Conservation (phyloP, 2,888 invertebrate species). For the Anarsia innoxiella region DNA sequence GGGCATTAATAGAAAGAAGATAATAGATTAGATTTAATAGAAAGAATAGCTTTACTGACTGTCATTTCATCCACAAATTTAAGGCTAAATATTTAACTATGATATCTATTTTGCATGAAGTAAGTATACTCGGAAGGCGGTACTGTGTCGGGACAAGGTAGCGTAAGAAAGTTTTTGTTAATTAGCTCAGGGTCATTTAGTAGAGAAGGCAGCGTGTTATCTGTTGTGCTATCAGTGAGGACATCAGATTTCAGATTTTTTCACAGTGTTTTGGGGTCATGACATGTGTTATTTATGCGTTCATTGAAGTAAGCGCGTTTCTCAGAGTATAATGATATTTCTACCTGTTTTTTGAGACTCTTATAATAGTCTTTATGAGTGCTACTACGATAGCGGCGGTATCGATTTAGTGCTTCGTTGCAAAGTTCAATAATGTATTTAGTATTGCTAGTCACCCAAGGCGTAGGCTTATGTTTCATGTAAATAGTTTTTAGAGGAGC, state of each 20-base stretch:
- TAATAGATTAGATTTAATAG: constrained; percentile 15
- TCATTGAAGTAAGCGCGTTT: neutral
- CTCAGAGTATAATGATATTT: neutral
- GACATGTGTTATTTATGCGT: neutral
- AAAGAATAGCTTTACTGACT: neutral
- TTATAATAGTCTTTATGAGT: neutral
- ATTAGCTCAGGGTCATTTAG: constrained; percentile 1
- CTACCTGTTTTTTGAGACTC: neutral
- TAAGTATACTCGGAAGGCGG: neutral
- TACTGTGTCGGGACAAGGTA: neutral
- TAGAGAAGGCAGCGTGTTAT: neutral
- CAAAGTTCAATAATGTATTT: neutral
- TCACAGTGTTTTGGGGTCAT: neutral
- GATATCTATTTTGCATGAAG: neutral
- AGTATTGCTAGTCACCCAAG: constrained; percentile 2
- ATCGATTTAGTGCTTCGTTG: neutral
- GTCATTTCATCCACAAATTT: neutral
- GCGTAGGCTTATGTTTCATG: neutral
- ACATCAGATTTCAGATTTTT: constrained; percentile 1
- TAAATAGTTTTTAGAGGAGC: neutral
- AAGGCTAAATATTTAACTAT: neutral
- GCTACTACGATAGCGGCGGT: no score
- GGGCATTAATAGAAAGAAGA: no score
- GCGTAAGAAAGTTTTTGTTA: constrained; percentile 1
- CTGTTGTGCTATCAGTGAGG: neutral